Base-by-base conservation (phyloP, 2,888 invertebrate genomes). In the Dimorphilus gyrociliatus region DNA sequence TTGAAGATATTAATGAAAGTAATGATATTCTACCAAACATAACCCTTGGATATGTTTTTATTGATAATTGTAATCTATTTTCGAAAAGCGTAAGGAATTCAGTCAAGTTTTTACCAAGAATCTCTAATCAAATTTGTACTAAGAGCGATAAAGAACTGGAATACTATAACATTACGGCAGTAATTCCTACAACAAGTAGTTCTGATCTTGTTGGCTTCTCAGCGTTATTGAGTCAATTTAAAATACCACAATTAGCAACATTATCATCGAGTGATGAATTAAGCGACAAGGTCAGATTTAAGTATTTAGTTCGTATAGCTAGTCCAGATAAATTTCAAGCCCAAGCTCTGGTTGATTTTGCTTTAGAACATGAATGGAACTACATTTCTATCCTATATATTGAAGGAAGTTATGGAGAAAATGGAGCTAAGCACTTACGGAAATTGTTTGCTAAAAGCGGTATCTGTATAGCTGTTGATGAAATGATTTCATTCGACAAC, bases 311-410 rank as follows among this genome's bases (percentile, higher is more conserved):
- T 23, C 33, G 53, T 7, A 42, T 49, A 30, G 43, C 50, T 14
- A 48, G 48, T n/a, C 47, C 53, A 1, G 50, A 53, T 30, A 24
- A 39, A 6, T 41, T 45, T 30, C 49, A 47, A 32, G 46, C 41
- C 2, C 35, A 39, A 25, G 47, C 43, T 6, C 42, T 52, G 21
- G 37, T 44, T 1, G 44, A 42, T 12, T 24, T 52, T 3, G 23
- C 47, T 14, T 30, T 32, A 1, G 32, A 43, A 27, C 48, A 51
- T 35, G 75, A 75, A 54, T 79, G 78, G 78, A 76, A 73, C 8
- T 78, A 78, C 55, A 73, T 78, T 27, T 75, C 76, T 27, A 73
- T 73, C 12, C 71, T 76, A 29, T 74, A 76, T 55, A 75, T 75
- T 2, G 74, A 76, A 50, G 77, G 76, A 4, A 39, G 41, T 3